A percentile compares a stretch with the other conserved stretches of the same genome.
phyloP scores from a whole-genome alignment of 2,113 vertebrate genomes.

The Chlorodrepanis virens region DNA sequence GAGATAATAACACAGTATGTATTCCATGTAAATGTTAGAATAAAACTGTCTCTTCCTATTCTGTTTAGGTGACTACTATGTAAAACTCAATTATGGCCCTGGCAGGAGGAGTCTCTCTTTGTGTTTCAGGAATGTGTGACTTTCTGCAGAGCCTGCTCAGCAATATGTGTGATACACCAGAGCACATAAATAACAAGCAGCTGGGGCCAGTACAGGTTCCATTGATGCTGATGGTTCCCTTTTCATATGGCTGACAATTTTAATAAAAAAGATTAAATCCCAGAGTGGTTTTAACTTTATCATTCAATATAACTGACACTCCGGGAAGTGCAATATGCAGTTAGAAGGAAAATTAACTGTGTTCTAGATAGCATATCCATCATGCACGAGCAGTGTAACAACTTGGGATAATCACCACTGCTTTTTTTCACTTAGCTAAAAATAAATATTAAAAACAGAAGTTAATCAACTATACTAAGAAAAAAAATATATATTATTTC shows the following conservation, averaged over 20 bases:
- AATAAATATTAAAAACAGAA: conserved; percentile 23
- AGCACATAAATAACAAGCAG: background rate
- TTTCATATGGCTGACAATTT: background rate
- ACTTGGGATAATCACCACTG: background rate
- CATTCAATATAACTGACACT: conserved; percentile 26
- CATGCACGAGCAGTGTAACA: background rate
- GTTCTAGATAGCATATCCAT: conserved; percentile 17
- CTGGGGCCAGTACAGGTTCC: background rate
- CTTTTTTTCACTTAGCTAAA: conserved; percentile 43
- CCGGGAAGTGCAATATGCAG: conserved; percentile 25
- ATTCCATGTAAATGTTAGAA: background rate
- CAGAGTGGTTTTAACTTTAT: conserved; percentile 8
- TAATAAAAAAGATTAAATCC: conserved; percentile 7
- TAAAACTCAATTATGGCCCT: background rate
- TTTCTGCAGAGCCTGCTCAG: background rate
- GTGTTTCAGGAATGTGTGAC: background rate
- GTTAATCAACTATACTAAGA: background rate
- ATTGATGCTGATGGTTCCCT: background rate
- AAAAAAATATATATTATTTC: background rate
- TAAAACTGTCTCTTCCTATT: background rate
- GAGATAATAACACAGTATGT: background rate
- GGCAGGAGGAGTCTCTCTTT: background rate
- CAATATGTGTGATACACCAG: background rate
- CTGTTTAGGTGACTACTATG: background rate
- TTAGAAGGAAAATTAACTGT: conserved; percentile 45